Evolutionary conservation across 2,113 vertebrate genomes (phyloP), one percentile per base, ranked within the genome.

Genomic region (Diglossa brunneiventris): DNA sequence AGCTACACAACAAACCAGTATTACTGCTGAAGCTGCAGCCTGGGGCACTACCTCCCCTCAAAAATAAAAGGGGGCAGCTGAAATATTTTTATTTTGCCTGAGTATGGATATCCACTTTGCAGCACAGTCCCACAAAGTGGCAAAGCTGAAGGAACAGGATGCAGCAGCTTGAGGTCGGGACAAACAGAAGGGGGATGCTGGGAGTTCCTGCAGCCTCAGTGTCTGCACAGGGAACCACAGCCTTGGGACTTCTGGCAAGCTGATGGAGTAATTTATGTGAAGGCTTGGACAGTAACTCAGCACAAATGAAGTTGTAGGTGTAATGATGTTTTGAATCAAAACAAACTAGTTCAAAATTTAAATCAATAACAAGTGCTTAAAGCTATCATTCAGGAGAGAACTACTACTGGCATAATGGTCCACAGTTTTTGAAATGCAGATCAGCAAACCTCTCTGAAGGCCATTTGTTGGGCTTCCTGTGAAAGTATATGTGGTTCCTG

Each of bases 291-390:
- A 93, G 72, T 83, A 97, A 93, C 76, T 93, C 64, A 77, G 78
- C 76, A 77, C 86, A 92, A 97, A 93, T 93, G 92, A 94, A 88
- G 92, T 27, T 86, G 89, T 90, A 94, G 91, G 91, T 94, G 86
- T 92, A 95, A 86, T 78, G 80, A 92, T 90, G 64, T 95, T 96
- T 97, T 95, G 89, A 95, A 96, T 90, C 86, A 95, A 95, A 95
- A 93, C 89, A 96, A 96, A 87, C 95, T 66, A 68, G 68, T 89
- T 94, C 61, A 83, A 90, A 93, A 94, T 96, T 69, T 90, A 94
- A 95, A 94, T 94, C 91, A 90, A 70, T 94, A 89, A 63, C 68
- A 90, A 95, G 56, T 42, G 64, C 82, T 94, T 92, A 67, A 78
- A 94, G 86, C 73, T 88, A 49, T 95, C 35, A 52, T 92, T 93